These are phyloP conservation scores for Limonius californicus DNA, from an alignment of 1,140 invertebrate species.

Conservation along the genomic window DNA sequence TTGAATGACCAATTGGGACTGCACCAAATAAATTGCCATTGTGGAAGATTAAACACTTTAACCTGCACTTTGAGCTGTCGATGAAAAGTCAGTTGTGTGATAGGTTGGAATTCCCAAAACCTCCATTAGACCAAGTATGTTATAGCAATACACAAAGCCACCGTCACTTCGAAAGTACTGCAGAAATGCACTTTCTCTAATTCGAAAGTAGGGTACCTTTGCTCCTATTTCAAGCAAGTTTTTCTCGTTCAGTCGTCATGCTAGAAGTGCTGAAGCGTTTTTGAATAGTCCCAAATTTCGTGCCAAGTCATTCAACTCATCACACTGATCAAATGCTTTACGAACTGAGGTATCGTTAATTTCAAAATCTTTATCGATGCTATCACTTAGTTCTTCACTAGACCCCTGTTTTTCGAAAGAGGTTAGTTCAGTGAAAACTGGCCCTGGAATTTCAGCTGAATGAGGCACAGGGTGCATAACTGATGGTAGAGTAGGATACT, in stretches of 20 bases:
- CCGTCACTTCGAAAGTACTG: constrained; percentile 13
- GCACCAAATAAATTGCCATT: too few relatives aligned
- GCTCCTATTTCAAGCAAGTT: constrained; percentile 10
- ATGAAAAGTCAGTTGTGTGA: not conserved
- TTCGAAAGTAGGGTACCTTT: constrained; percentile 14
- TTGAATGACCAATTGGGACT: too few relatives aligned
- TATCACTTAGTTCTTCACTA: constrained; percentile 2
- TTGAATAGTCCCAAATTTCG: constrained; percentile 7
- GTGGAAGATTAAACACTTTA: too few relatives aligned
- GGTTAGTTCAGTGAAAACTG: constrained; percentile 12
- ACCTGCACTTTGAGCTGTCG: not conserved
- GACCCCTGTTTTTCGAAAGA: constrained; percentile 9
- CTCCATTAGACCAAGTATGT: constrained; percentile 8
- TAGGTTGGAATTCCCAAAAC: not conserved
- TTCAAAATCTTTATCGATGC: constrained; percentile 15
- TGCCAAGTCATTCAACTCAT: constrained; percentile 17
- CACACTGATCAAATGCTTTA: not conserved
- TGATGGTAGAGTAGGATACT: too few relatives aligned
- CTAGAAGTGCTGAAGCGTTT: constrained; percentile 14
- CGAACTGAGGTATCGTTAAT: constrained; percentile 2
- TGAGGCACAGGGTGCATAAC: too few relatives aligned
- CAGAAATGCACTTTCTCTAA: constrained; percentile 12
- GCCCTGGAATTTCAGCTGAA: too few relatives aligned
- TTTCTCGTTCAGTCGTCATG: constrained; percentile 8
- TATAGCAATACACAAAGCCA: constrained; percentile 11